Conservation (phyloP, 2,797 vertebrate species). For the Falco cherrug region DNA sequence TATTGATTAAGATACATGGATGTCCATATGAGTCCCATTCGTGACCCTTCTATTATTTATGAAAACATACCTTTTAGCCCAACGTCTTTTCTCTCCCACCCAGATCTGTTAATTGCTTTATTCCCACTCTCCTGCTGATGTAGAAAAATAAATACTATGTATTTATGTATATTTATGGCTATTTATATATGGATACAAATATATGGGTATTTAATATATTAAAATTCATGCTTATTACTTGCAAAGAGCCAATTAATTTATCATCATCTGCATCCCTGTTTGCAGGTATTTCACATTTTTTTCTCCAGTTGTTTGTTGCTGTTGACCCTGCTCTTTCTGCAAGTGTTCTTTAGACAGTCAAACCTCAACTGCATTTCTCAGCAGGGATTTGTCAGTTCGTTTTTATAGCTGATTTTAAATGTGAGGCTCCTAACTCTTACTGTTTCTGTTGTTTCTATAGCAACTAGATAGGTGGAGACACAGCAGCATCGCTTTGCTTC, state of each 20-base stretch:
- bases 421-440: conserved; percentile 55
- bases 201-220: no score
- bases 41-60: neutral
- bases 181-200: no score
- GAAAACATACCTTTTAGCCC: neutral
- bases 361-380: conserved; percentile 38
- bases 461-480: conserved; percentile 67
- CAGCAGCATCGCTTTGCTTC: conserved; percentile 65
- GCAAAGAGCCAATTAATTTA: neutral
- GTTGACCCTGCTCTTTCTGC: conserved; percentile 31
- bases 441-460: conserved; percentile 77
- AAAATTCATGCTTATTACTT: neutral
- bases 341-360: conserved; percentile 38
- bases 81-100: neutral
- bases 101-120: neutral
- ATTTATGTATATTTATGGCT: no score
- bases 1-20: neutral
- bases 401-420: conserved; percentile 71
- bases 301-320: conserved; percentile 20
- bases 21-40: neutral
- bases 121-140: neutral
- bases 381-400: conserved; percentile 56
- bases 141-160: neutral
- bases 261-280: neutral
- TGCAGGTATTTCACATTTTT: conserved; percentile 18